Evolutionary conservation across 2,888 invertebrate species (phyloP), one percentile per base, ranked within the genome.

Genomic region (Lymantria monacha): DNA sequence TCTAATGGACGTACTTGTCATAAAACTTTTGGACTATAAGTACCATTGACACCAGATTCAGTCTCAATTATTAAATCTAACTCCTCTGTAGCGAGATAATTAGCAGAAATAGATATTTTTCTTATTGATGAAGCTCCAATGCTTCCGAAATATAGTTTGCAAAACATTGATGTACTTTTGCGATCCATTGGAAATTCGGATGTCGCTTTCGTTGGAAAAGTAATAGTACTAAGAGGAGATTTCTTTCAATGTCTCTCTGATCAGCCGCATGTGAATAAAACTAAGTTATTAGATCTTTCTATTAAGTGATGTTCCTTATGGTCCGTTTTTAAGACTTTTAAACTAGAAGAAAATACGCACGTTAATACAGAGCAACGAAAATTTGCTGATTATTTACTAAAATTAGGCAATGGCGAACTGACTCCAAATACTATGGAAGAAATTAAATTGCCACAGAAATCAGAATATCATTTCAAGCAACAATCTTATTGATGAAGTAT

Each of bases 301-400:
- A 41, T 14, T 10, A 41, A 41, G 10, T 14, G 41, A 41, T 41
- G 47, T 51, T 52, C 54, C 40, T 51, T 33, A 33, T 7, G 9
- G 9, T 52, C 30, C 45, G 48, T 40, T 51, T 51, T 33, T 9
- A 38, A 54, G 54, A 54, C 49, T 45, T 54, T 54, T 45, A 58
- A 51, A 49, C 49, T 57, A 42, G 57, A 54, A 48, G 52, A 58
- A 54, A 58, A 58, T 48, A 58, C 54, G 52, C 54, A 48, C 48
- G 53, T 53, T 50, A 46, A 54, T 52, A 58, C 55, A 52, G 49
- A 48, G 50, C 48, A 58, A 55, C 48, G 55, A 10, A 46, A 52
- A 58, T 58, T 58, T 55, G 50, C 50, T 55, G 54, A 51, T 50
- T 58, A 40, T 40, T 46, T 42, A 42, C 22, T 42, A 42, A 57